Percentiles rank a stretch among this genome's conserved stretches.
phyloP scores from a whole-genome alignment of 2,797 vertebrate species.

The Graptemys geographica region DNA sequence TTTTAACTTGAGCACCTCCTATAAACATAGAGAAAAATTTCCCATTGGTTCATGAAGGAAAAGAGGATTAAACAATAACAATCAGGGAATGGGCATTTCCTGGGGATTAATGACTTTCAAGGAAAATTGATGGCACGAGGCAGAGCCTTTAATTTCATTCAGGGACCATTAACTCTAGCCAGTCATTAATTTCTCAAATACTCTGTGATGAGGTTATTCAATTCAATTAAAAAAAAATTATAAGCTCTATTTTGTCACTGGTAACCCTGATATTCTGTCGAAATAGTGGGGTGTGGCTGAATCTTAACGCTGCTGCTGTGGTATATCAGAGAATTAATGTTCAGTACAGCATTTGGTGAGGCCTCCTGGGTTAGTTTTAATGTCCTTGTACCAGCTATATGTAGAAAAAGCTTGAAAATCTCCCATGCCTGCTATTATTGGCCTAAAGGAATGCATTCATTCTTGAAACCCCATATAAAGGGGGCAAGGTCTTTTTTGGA shows the following conservation, averaged over 20 bases:
- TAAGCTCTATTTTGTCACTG: neutral
- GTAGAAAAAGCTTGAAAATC: constrained; percentile 15
- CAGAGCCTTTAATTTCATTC: neutral
- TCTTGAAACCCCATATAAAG: constrained; percentile 17
- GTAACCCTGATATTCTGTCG: neutral
- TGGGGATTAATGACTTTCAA: neutral
- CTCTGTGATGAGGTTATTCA: neutral
- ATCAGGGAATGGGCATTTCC: neutral
- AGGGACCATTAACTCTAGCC: neutral
- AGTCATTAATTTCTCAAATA: neutral
- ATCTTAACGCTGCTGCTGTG: constrained; percentile 6
- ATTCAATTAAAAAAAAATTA: neutral
- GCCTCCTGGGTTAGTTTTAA: neutral
- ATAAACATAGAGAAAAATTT: neutral
- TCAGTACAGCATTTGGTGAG: neutral
- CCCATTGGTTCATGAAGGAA: neutral
- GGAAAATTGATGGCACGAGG: neutral
- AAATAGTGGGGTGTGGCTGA: neutral
- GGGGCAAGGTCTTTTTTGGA: constrained; percentile 28
- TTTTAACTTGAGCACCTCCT: neutral
- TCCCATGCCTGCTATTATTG: neutral
- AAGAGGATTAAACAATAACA: neutral
- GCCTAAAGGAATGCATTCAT: neutral
- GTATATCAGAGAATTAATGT: neutral
- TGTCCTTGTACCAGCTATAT: neutral